Evolutionary conservation across 2,113 vertebrate species (phyloP), one percentile per base, ranked within the genome.

Genomic region (Megaleporinus macrocephalus): DNA sequence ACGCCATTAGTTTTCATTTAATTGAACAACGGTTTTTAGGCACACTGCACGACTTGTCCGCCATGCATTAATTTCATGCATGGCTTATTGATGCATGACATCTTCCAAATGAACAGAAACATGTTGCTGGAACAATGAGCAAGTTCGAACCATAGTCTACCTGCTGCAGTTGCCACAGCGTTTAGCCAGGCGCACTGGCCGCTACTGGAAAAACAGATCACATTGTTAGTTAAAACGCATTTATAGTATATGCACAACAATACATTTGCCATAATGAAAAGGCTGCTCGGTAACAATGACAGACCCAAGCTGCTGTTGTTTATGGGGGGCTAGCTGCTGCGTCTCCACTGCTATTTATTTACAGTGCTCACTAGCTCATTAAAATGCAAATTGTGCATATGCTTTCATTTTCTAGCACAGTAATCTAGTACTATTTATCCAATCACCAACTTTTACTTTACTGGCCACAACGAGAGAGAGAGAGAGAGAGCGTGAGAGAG

Each of bases 361-460:
- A 88, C 88, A 89, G 88, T 84, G 86, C 86, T 89, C 78, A 82
- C 81, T 84, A 86, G 86, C 90, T 92, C 86, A 92, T 94, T 94
- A 92, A 93, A 91, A 92, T 94, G 91, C 90, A 92, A 93, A 92
- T 92, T 90, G 88, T 88, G 90, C 90, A 92, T 92, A 92, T 92
- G 89, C 88, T 92, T 92, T 92, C 84, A 92, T 91, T 92, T 91
- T 93, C 89, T 87, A 89, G 85, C 85, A 90, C 91, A 92, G 88
- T 91, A 91, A 93, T 91, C 91, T 87, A 88, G 80, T 82, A 90
- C 87, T 86, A 87, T 92, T 92, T 90, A 90, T 91, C 89, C 89
- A 91, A 89, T 91, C 90, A 90, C 87, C 88, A 90, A 85, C 90
- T 87, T 89, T 88, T 88, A 86, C 86, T 87, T 86, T 68, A 85